A percentile compares a stretch with the other conserved stretches of the same genome.
phyloP scores from a whole-genome alignment of 2,888 invertebrate species.

The Pterobdella sp. region DNA sequence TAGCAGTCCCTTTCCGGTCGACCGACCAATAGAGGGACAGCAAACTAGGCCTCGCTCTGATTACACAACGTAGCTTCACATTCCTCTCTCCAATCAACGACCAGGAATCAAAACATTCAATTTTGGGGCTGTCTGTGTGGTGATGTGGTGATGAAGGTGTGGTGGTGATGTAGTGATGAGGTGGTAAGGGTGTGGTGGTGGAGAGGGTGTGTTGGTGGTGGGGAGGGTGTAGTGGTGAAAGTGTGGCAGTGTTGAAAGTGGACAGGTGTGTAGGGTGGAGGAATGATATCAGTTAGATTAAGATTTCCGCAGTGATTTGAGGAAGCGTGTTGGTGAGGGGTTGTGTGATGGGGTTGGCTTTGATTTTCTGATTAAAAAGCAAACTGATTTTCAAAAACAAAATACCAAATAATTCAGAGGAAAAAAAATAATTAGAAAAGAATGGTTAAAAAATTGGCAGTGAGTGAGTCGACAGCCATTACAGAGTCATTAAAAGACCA shows the following conservation, averaged over 20 bases:
- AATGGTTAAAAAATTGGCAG: no score
- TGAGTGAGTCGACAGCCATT: no score
- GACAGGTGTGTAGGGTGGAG: neutral
- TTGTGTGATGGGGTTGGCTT: no score
- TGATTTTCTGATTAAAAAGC: no score
- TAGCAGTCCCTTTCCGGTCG: slow-evolving; percentile 34
- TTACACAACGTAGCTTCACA: slow-evolving; percentile 32
- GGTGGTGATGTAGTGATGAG: neutral
- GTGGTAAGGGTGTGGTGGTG: neutral
- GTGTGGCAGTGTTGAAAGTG: neutral
- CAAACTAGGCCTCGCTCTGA: slow-evolving; percentile 33
- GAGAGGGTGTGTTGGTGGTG: neutral
- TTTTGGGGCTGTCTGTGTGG: slow-evolving; percentile 34
- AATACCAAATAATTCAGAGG: no score
- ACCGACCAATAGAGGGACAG: slow-evolving; percentile 35
- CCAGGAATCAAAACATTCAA: slow-evolving; percentile 30
- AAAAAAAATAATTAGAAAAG: no score
- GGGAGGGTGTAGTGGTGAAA: neutral
- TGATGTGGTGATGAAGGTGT: no score
- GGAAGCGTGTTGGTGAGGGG: no score
- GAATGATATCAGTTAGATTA: no score
- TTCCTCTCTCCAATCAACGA: slow-evolving; percentile 32
- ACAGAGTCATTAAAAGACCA: no score
- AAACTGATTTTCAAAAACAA: no score
- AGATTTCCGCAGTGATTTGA: no score